A percentile compares a stretch with the other conserved stretches of the same genome.
These are phyloP conservation scores for Nymphicus hollandicus DNA, from an alignment of 2,113 vertebrate genomes.

Conservation along the genomic window DNA sequence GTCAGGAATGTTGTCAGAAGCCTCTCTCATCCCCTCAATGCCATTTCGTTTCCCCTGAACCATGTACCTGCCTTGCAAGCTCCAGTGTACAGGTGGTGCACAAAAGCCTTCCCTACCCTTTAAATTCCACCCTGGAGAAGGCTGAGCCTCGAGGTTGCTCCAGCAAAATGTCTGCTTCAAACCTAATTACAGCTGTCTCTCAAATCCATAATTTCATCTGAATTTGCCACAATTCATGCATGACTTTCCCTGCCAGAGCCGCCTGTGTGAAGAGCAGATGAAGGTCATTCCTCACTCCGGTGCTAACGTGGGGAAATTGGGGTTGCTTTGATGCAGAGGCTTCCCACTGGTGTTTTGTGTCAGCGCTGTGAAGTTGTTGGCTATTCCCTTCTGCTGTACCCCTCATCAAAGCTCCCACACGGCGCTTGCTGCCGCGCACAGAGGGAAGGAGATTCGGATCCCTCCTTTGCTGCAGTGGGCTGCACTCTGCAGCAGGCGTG, in stretches of 20 bases:
- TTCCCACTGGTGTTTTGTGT: background rate
- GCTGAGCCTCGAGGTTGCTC: background rate
- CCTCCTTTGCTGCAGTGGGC: conserved; percentile 35
- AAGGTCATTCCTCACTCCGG: background rate
- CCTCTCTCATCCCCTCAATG: background rate
- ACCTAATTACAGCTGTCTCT: background rate
- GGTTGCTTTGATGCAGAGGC: background rate
- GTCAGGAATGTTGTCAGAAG: accelerated
- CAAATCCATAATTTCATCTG: background rate
- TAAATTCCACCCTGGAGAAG: background rate
- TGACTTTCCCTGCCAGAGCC: background rate
- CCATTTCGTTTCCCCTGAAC: accelerated
- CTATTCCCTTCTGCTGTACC: background rate
- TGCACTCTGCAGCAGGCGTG: conserved; percentile 15
- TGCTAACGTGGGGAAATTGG: background rate
- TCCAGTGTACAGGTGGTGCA: accelerated
- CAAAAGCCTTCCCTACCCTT: background rate
- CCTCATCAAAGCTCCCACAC: background rate
- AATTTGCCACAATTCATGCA: background rate
- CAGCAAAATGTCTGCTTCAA: background rate
- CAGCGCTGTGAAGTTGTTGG: background rate
- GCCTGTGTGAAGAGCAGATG: background rate
- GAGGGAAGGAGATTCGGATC: background rate
- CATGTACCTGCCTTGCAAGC: accelerated
- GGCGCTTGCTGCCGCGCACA: background rate